Evolutionary conservation across 1,140 invertebrate species (phyloP), one percentile per base, ranked within the genome.

Genomic region (Mylabris phalerata): DNA sequence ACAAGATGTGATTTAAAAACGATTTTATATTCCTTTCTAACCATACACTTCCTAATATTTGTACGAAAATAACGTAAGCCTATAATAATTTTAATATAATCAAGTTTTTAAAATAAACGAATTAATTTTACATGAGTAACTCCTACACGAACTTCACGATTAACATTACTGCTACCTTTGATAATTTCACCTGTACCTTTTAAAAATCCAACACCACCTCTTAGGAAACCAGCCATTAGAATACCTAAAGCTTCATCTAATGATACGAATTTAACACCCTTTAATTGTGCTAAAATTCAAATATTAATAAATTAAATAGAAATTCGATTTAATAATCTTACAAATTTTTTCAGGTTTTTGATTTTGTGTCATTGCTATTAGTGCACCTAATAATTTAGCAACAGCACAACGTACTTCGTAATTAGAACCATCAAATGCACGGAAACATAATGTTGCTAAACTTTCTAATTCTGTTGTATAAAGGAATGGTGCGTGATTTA

Each of bases 151-250:
- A 98, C 92, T 82, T 99, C 97, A 62, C 93, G 78, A 73, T 94
- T 95, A 0, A 97, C 89, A 9, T 89, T 85, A 0, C 90, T 91
- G 63, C 86, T 90, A 3, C 95, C 95, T 78, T 98, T 98, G 60
- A 97, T 97, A 68, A 97, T 97, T 77, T 98, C 95, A 4, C 90
- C 90, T 47, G 90, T 90, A 10, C 92, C 92, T 76, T 98, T 98
- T 3, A 98, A 76, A 74, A 98, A 98, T 9, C 95, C 93, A 13
- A 90, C 90, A 13, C 95, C 95, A 1, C 95, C 96, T 63, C 92
- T 80, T 2, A 98, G 73, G 78, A 98, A 98, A 40, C 95, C 95
- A n/a, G 91, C 87, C 81, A 95, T 91, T 61, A 99, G 77, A 57
- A 98, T 84, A 65, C 87, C 88, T 43, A 98, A 76, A 0, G 92